Conservation (phyloP, 2,797 vertebrate species). For the Melopsittacus undulatus region DNA sequence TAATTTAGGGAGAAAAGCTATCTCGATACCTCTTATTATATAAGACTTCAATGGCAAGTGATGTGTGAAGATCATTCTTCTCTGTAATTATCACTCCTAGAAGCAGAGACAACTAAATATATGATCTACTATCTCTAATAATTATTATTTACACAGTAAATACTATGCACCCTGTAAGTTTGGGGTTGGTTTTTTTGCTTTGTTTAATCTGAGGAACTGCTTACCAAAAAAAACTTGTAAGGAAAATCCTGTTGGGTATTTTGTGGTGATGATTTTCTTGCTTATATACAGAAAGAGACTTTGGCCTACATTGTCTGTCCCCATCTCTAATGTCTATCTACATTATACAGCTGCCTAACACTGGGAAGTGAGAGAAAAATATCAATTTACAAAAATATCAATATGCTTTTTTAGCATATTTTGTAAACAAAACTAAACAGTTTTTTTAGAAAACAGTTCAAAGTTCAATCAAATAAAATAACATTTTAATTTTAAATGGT, state of each 20-base stretch:
- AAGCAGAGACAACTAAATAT: background rate
- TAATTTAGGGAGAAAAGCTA: slow-evolving; percentile 3
- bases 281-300: background rate
- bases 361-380: background rate
- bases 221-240: background rate
- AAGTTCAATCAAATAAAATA: background rate
- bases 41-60: background rate
- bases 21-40: background rate
- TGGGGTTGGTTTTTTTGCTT: background rate
- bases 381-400: background rate
- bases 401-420: background rate
- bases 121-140: background rate
- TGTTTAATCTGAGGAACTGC: background rate
- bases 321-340: background rate
- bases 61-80: slow-evolving; percentile 12
- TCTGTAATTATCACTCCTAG: slow-evolving; percentile 18
- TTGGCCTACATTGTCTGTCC: background rate
- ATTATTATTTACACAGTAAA: slow-evolving; percentile 38
- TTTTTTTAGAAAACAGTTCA: background rate
- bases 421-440: background rate
- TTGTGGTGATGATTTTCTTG: background rate
- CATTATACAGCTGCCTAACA: background rate
- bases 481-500: background rate
- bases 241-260: background rate
- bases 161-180: background rate